Evolutionary conservation across 2,113 vertebrate genomes (phyloP).

Genomic region (Seriola aureovittata): DNA sequence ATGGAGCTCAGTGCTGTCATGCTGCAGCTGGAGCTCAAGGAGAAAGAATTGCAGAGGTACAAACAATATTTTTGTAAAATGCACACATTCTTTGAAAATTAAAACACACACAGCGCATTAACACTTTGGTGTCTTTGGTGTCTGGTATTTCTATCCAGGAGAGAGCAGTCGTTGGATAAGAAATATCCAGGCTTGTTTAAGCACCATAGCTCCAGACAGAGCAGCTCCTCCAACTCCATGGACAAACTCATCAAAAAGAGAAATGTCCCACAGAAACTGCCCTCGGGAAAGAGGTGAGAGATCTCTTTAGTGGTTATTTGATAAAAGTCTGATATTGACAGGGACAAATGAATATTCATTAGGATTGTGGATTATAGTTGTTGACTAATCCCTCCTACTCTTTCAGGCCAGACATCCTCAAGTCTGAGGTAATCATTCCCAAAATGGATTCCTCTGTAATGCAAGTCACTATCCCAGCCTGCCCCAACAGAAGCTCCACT

Average conservation of each 20-base stretch:
- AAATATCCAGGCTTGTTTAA: conserved; percentile 94
- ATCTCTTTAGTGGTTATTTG: conserved; percentile 26
- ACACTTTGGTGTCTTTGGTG: conserved; percentile 6
- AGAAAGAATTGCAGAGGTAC: conserved; percentile 94
- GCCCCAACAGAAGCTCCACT: conserved; percentile 89
- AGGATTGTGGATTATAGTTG: conserved; percentile 15
- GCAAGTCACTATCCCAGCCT: conserved; percentile 91
- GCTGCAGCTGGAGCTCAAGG: conserved; percentile 97
- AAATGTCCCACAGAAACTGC: conserved; percentile 95
- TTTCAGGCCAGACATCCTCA: conserved; percentile 93
- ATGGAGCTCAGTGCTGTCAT: conserved; percentile 98
- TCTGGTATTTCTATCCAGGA: conserved; percentile 76
- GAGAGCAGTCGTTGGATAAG: conserved; percentile 95
- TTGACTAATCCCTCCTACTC: conserved; percentile 30
- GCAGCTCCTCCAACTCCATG: conserved; percentile 91
- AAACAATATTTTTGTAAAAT: background rate
- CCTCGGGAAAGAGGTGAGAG: conserved; percentile 91
- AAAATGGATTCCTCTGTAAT: conserved; percentile 93
- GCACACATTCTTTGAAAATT: background rate
- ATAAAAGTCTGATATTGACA: conserved; percentile 28
- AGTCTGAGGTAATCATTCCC: conserved; percentile 94
- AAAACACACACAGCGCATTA: background rate
- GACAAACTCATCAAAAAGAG: conserved; percentile 98
- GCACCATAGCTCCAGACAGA: conserved; percentile 88
- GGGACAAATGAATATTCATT: conserved; percentile 33